Conservation (phyloP, 1,140 invertebrate genomes). For the Orussus abietinus region DNA sequence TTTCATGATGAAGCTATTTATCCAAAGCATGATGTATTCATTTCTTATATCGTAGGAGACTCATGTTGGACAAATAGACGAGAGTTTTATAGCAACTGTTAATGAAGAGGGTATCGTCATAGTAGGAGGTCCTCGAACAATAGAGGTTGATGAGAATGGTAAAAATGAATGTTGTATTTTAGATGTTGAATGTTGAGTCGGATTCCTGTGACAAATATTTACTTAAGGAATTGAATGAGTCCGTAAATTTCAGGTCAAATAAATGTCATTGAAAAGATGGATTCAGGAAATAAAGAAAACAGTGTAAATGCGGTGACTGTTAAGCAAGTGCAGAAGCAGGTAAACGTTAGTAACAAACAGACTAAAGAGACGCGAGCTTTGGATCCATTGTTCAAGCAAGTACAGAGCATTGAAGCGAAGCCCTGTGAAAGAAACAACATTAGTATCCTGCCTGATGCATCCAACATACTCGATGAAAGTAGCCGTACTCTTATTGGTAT, state of each 20-base stretch:
- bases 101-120: conserved; percentile 41
- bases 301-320: conserved; percentile 25
- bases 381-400: background rate
- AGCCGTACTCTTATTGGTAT: conserved; percentile 29
- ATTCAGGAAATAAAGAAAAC: conserved; percentile 3
- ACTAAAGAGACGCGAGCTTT: background rate
- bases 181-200: background rate
- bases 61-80: conserved; percentile 28
- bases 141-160: conserved; percentile 48
- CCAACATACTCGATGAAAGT: conserved; percentile 25
- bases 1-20: no score
- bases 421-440: conserved; percentile 30
- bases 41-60: no score
- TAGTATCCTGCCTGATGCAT: conserved; percentile 29
- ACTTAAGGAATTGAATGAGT: no score
- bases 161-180: conserved; percentile 15
- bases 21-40: no score
- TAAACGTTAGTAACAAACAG: conserved; percentile 11
- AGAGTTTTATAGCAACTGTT: conserved; percentile 41
- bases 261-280: conserved; percentile 28
- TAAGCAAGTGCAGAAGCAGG: conserved; percentile 14
- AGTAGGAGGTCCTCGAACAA: conserved; percentile 35
- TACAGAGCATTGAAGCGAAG: conserved; percentile 26
- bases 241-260: conserved; percentile 32
- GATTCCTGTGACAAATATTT: conserved; percentile 8